Evolutionary conservation across 2,113 vertebrate species (phyloP), one percentile per base, ranked within the genome.

Genomic region (Alosa alosa): DNA sequence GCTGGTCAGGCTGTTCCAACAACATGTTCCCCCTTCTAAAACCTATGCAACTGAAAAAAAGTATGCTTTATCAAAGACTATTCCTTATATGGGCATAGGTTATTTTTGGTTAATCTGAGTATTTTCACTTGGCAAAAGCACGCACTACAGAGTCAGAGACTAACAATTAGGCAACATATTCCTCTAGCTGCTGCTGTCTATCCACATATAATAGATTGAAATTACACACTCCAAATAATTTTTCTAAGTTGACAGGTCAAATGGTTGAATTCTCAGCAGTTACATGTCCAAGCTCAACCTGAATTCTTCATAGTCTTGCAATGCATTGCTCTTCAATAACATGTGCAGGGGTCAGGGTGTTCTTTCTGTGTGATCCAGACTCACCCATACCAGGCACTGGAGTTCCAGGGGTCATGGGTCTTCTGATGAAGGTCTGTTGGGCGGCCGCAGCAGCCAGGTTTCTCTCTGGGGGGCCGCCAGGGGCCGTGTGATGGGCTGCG

Each of bases 351-450:
- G n/a, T 20, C 57, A 39, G 18, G 36, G 25, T 8, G 17, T 86
- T 92, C 92, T 92, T 93, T 90, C 89, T 89, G 96, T 94, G 95
- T 96, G 94, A 94, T 94, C 91, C 95, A 93, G 95, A 96, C 97
- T 97, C 97, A 98, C 97, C 97, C 94, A 97, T 95, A 97, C 96
- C 97, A 94, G 95, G 94, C 94, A 96, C 93, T 92, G 97, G 95
- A 94, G 97, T 95, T 93, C 96, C 96, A 92, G 96, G 97, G 91
- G 97, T 96, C 94, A 96, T 94, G 90, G 95, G 95, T 92, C 94
- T 97, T 90, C 96, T 97, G 92, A 97, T 94, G 92, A 96, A 92
- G 92, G 91, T 96, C 91, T 97, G 95, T 68, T 96, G 96, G 86
- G 95, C 91, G 87, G 94, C 92, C 90, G 95, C 91, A 91, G 94